phyloP scores from a whole-genome alignment of 2,113 vertebrate genomes.

The Boulengeromyrus knoepffleri region DNA sequence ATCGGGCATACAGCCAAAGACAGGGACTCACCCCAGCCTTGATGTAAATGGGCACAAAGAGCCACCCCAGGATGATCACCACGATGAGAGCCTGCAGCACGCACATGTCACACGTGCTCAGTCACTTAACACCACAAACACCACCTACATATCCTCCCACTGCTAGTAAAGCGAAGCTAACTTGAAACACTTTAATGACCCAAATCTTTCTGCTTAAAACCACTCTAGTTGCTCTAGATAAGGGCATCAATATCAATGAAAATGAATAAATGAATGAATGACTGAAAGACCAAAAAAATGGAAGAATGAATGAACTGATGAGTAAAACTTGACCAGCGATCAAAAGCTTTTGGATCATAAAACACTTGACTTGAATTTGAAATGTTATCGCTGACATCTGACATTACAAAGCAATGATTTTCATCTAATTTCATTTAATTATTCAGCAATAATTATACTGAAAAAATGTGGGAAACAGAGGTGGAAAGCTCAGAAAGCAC shows the following conservation, averaged over 20 bases:
- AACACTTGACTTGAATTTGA: neutral
- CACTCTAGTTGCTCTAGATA: neutral
- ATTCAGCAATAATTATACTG: neutral
- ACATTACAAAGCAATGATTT: neutral
- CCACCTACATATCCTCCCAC: neutral
- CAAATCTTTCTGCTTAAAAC: neutral
- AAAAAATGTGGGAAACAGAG: neutral
- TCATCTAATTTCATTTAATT: too few species aligned
- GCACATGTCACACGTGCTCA: conserved; percentile 13
- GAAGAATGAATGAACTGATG: neutral
- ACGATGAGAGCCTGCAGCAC: conserved; percentile 76
- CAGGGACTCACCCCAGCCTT: conserved; percentile 80
- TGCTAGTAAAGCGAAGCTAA: neutral
- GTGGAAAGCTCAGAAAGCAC: neutral
- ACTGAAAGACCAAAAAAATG: neutral
- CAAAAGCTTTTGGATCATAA: neutral
- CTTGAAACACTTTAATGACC: neutral
- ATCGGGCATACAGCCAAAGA: neutral
- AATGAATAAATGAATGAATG: neutral
- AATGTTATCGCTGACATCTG: neutral
- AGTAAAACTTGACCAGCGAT: neutral
- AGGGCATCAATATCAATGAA: neutral
- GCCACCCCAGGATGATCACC: conserved; percentile 81
- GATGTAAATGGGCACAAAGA: conserved; percentile 93
- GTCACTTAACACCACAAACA: neutral